phyloP scores from a whole-genome alignment of 2,797 vertebrate genomes.

The Coreius guichenoti region DNA sequence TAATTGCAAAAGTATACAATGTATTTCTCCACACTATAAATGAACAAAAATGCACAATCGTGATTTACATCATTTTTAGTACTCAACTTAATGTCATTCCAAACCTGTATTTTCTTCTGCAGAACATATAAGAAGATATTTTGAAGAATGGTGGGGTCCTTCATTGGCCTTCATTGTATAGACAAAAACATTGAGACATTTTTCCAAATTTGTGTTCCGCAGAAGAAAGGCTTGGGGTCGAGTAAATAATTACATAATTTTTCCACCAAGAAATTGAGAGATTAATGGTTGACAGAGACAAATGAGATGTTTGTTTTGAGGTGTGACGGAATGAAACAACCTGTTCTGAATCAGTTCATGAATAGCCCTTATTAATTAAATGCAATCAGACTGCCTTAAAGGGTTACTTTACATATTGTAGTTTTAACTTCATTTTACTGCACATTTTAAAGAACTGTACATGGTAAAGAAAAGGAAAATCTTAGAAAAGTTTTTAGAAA shows the following conservation, averaged over 20 bases:
- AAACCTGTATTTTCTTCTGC: not conserved
- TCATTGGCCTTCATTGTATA: not conserved
- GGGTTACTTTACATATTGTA: not conserved
- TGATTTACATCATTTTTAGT: not conserved
- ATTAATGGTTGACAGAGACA: not conserved
- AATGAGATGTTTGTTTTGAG: constrained; percentile 25
- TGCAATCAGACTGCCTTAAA: not conserved
- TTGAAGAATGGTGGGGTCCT: not conserved
- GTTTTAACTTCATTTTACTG: not conserved
- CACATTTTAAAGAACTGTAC: not conserved
- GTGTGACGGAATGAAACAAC: constrained; percentile 18
- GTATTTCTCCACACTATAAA: not conserved
- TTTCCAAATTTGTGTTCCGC: not conserved
- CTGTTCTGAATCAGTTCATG: constrained; percentile 15
- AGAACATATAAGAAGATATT: too few relatives aligned
- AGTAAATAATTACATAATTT: not conserved
- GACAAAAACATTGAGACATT: not conserved
- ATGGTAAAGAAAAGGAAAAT: not conserved
- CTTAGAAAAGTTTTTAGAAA: not conserved
- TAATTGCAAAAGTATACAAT: not conserved
- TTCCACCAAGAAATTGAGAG: not conserved
- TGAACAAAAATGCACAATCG: not conserved
- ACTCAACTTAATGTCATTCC: not conserved
- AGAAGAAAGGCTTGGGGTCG: not conserved
- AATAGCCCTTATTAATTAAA: not conserved